Conservation (phyloP, 1,140 invertebrate species). For the Pollicipes pollicipes region DNA sequence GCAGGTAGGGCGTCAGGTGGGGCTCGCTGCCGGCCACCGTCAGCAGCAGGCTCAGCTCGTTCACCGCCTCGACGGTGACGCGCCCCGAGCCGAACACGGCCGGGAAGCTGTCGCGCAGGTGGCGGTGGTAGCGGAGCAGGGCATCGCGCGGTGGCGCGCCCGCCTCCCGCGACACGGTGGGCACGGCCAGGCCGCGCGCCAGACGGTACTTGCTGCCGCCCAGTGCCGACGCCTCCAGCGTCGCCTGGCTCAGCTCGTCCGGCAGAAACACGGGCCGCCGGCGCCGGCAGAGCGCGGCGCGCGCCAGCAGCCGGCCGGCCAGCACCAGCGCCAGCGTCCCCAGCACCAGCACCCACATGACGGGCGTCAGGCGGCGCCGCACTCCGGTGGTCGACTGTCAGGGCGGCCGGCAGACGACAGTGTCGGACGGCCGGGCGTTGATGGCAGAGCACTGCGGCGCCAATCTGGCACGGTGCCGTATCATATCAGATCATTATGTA, state of each 20-base stretch:
- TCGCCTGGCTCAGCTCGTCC: neutral
- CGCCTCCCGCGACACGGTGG: neutral
- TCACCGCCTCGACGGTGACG: conserved; percentile 29
- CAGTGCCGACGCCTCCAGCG: neutral
- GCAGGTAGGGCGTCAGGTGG: conserved; percentile 31
- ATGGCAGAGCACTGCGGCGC: no score
- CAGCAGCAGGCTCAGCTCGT: conserved; percentile 34
- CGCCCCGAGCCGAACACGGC: conserved; percentile 27
- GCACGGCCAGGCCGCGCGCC: neutral
- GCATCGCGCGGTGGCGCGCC: neutral
- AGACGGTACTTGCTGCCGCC: neutral
- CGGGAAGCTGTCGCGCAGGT: conserved; percentile 24
- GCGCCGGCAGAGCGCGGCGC: neutral
- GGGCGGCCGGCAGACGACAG: no score
- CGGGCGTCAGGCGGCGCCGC: no score
- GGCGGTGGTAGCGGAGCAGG: conserved; percentile 9
- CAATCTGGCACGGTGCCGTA: no score
- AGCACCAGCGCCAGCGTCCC: no score
- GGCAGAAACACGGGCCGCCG: neutral
- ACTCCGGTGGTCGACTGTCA: no score
- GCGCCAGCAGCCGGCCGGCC: no score
- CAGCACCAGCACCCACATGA: no score
- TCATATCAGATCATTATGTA: no score
- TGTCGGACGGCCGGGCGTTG: no score
- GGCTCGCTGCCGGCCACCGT: conserved; percentile 24